Percentiles rank a stretch among this genome's conserved stretches.
Evolutionary conservation across 1,140 invertebrate genomes (phyloP).

Genomic region (Holotrichia oblita): DNA sequence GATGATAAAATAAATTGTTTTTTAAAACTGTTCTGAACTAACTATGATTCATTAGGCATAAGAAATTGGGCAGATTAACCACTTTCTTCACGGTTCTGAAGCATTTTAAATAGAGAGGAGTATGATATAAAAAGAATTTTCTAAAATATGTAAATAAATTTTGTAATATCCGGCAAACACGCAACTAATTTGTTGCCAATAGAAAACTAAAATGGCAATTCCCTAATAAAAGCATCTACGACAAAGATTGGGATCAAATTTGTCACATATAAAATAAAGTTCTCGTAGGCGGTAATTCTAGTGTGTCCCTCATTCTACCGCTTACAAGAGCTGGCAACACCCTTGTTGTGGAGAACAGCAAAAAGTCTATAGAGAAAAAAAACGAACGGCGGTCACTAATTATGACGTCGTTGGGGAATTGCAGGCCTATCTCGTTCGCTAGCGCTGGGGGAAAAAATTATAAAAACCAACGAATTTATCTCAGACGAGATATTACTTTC

Average conservation of each 20-base stretch:
- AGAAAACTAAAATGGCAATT: not conserved
- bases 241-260: not conserved
- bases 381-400: not conserved
- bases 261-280: not conserved
- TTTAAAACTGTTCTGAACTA: too few species aligned
- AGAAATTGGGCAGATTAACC: too few species aligned
- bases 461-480: slow-evolving; percentile 8
- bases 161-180: too few species aligned
- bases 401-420: slow-evolving; percentile 6
- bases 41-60: too few species aligned
- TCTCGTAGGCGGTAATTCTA: not conserved
- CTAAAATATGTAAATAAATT: too few species aligned
- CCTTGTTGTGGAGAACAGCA: not conserved
- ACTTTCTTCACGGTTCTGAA: too few species aligned
- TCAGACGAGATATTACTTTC: slow-evolving; percentile 1
- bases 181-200: too few species aligned
- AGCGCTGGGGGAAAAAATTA: not conserved
- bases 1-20: too few species aligned
- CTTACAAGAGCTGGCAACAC: not conserved
- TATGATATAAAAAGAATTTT: too few species aligned
- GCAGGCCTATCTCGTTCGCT: not conserved
- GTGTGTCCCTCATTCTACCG: not conserved
- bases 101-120: too few species aligned
- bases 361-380: not conserved
- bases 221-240: not conserved